Conservation (phyloP, 2,797 vertebrate species). For the Oryzias dopingdopingensis region DNA sequence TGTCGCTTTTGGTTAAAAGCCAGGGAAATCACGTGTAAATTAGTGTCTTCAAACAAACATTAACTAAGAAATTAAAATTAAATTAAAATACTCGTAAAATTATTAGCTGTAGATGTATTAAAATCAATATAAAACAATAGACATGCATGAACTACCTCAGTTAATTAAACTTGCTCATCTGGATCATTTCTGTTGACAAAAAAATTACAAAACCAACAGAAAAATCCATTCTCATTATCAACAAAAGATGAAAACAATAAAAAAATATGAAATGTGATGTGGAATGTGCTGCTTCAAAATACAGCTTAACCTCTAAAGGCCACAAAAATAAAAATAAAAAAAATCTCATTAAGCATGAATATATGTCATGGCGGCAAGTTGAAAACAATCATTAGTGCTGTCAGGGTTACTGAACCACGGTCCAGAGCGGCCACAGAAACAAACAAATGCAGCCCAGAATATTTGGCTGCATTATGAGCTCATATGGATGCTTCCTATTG, state of each 20-base stretch:
- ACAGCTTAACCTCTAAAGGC: conserved; percentile 11
- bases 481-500: conserved; percentile 26
- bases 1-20: conserved; percentile 8
- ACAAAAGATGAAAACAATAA: too few relatives aligned
- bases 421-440: conserved; percentile 25
- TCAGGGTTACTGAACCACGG: conserved; percentile 33
- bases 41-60: conserved; percentile 10
- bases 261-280: too few relatives aligned
- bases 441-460: conserved; percentile 16
- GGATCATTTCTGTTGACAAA: not conserved
- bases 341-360: conserved; percentile 7
- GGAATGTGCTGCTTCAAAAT: conserved; percentile 1
- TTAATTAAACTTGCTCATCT: too few relatives aligned
- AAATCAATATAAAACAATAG: too few relatives aligned
- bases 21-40: not conserved
- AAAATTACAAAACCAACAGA: not conserved
- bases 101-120: too few relatives aligned
- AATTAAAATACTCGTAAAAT: too few relatives aligned
- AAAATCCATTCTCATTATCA: too few relatives aligned
- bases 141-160: too few relatives aligned
- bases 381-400: conserved; percentile 40
- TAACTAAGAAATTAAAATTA: not conserved
- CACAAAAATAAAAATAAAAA: conserved; percentile 22
- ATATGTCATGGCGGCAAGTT: conserved; percentile 31
- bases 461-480: conserved; percentile 13